These are phyloP conservation scores for Fragum fragum DNA, from an alignment of 2,888 invertebrate species.

Conservation along the genomic window DNA sequence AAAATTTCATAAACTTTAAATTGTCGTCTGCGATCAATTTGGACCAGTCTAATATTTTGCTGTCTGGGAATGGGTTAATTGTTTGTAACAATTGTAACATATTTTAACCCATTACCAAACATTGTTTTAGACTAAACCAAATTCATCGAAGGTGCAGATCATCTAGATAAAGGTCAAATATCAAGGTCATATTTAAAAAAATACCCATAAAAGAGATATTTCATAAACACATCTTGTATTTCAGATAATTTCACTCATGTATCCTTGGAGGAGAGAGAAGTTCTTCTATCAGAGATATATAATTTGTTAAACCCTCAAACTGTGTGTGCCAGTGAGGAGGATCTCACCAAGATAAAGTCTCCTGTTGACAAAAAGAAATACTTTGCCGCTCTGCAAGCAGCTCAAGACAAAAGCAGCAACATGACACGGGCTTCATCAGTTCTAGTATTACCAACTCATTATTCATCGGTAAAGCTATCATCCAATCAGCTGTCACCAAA, in stretches of 20 bases:
- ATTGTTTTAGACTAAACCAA: no score
- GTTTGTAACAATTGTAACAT: no score
- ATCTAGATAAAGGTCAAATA: no score
- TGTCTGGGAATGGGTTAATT: no score
- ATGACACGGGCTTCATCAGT: constrained; percentile 61
- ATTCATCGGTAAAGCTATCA: constrained; percentile 51
- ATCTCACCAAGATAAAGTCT: constrained; percentile 60
- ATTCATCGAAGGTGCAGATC: no score
- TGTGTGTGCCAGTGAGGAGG: constrained; percentile 63
- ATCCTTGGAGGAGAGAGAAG: constrained; percentile 69
- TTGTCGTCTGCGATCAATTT: no score
- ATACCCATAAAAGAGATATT: no score
- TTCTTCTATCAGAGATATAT: constrained; percentile 73
- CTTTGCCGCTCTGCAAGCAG: constrained; percentile 72
- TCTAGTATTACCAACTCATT: constrained; percentile 55
- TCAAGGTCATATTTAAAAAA: no score
- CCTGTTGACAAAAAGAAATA: constrained; percentile 73
- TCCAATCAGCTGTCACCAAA: constrained; percentile 64
- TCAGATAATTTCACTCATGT: constrained; percentile 72
- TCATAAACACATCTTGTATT: no score
- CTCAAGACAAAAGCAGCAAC: constrained; percentile 49
- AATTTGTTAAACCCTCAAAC: constrained; percentile 64
- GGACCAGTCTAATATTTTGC: no score
- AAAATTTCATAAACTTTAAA: no score
- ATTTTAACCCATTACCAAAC: no score